phyloP scores from a whole-genome alignment of 2,888 invertebrate genomes.

The Stenichneumon culpator region DNA sequence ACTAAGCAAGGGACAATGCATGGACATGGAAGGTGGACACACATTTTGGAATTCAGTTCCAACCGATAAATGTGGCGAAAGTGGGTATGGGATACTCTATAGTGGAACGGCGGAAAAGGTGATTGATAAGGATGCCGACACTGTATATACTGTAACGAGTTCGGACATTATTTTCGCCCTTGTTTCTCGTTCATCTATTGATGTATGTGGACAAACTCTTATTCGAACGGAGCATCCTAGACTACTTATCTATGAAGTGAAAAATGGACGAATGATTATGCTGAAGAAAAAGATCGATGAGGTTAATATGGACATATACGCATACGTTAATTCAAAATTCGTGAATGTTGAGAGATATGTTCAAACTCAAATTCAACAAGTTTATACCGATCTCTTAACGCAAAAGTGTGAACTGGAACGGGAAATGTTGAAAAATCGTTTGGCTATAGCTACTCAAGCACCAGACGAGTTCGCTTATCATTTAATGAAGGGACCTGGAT shows the following conservation, averaged over 20 bases:
- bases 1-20: constrained; percentile 14
- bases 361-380: constrained; percentile 1
- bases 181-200: neutral
- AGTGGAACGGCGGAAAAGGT: constrained; percentile 27
- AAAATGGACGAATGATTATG: neutral
- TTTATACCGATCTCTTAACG: neutral
- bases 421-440: constrained; percentile 22
- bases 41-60: constrained; percentile 28
- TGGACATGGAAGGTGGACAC: constrained; percentile 27
- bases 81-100: neutral
- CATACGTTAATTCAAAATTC: constrained; percentile 31
- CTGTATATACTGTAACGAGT: constrained; percentile 19
- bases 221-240: constrained; percentile 16
- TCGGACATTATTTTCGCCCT: constrained; percentile 25
- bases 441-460: constrained; percentile 17
- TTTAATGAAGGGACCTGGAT: constrained; percentile 21
- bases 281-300: neutral
- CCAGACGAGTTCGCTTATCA: too few species aligned
- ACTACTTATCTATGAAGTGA: constrained; percentile 1
- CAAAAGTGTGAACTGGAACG: constrained; percentile 29
- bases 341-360: constrained; percentile 3
- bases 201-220: constrained; percentile 14
- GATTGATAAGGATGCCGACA: neutral
- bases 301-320: constrained; percentile 20
- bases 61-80: constrained; percentile 4